These are phyloP conservation scores for Sycophila sp. DNA, from an alignment of 1,140 invertebrate species.

Conservation along the genomic window DNA sequence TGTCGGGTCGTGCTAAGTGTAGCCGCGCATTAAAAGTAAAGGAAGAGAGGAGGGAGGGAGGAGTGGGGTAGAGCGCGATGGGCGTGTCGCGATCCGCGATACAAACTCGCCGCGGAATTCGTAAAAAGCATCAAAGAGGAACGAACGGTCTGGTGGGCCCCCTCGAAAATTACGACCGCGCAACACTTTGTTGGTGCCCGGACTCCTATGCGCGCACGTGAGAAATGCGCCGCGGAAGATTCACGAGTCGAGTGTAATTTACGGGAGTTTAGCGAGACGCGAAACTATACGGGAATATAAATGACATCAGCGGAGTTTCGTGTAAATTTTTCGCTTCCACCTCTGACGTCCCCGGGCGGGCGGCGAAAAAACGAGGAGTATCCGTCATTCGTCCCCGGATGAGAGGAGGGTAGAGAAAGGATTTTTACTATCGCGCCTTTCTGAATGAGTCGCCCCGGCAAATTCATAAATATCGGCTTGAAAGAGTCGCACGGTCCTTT, in stretches of 20 bases:
- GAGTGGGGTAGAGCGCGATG: background rate
- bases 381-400: constrained; percentile 20
- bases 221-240: constrained; percentile 15
- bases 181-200: background rate
- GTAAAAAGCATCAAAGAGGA: constrained; percentile 9
- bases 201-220: background rate
- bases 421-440: background rate
- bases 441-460: background rate
- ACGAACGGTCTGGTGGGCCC: background rate
- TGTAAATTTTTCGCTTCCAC: background rate
- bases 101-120: constrained; percentile 9
- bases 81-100: constrained; percentile 28
- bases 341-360: background rate
- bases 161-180: constrained; percentile 20
- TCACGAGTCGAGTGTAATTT: constrained; percentile 29
- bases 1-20: constrained; percentile 8
- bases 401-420: too few species aligned
- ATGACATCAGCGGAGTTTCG: constrained; percentile 28
- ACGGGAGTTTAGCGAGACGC: constrained; percentile 25
- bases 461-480: constrained; percentile 24
- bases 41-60: background rate
- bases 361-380: constrained; percentile 24
- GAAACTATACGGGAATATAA: constrained; percentile 16
- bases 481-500: background rate
- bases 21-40: constrained; percentile 22